These are phyloP conservation scores for Elephas maximus DNA, from an alignment of 2,113 vertebrate genomes.

Conservation along the genomic window DNA sequence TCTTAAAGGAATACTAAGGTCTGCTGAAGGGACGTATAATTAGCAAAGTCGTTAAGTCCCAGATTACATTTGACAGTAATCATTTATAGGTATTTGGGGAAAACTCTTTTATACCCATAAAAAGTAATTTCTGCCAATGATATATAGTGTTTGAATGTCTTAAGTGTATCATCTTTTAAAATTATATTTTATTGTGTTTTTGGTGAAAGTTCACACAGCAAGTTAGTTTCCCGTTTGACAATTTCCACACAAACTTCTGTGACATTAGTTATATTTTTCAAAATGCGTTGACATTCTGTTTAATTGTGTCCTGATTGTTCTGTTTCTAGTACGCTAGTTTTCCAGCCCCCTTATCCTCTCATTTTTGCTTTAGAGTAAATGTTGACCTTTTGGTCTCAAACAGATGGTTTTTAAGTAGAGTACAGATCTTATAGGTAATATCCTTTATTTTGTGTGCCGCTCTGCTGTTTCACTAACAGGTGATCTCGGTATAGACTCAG, in stretches of 20 bases:
- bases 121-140: slow-evolving; percentile 37
- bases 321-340: background rate
- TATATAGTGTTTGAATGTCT: background rate
- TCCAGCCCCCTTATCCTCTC: background rate
- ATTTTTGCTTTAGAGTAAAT: background rate
- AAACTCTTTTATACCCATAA: background rate
- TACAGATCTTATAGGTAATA: background rate
- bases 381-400: background rate
- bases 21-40: background rate
- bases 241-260: background rate
- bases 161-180: background rate
- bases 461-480: background rate
- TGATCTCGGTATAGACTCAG: background rate
- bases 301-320: background rate
- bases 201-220: background rate
- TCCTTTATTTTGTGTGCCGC: background rate
- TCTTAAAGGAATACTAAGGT: background rate
- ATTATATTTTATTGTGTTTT: background rate
- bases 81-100: background rate
- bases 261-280: background rate
- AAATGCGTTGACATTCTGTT: background rate
- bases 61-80: background rate
- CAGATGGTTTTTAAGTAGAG: background rate
- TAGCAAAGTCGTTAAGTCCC: background rate
- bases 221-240: background rate